A percentile compares a stretch with the other conserved stretches of the same genome.
Evolutionary conservation across 1,140 invertebrate genomes (phyloP).

Genomic region (Drosophila repleta): DNA sequence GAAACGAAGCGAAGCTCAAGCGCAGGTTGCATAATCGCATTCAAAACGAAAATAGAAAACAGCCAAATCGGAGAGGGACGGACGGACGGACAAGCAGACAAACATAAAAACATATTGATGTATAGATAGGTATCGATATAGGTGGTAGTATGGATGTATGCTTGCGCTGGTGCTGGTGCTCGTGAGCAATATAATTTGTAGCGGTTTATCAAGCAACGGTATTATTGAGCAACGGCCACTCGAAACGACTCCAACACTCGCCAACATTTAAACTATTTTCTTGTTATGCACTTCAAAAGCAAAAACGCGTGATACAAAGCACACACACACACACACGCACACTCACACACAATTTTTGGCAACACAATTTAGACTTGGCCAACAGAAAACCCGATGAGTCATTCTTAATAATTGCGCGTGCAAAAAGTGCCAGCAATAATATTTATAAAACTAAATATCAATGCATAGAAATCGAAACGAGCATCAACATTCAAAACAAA

Average conservation of each 20-base stretch:
- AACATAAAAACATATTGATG: constrained; percentile 60
- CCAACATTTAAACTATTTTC: constrained; percentile 75
- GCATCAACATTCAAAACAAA: constrained; percentile 17
- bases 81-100: constrained; percentile 18
- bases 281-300: constrained; percentile 69
- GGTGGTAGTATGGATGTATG: constrained; percentile 19
- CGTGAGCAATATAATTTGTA: constrained; percentile 72
- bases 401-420: constrained; percentile 75
- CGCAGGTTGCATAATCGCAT: constrained; percentile 62
- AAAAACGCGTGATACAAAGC: constrained; percentile 32
- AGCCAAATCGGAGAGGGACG: constrained; percentile 14
- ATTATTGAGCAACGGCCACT: constrained; percentile 76
- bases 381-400: constrained; percentile 72
- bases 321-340: constrained; percentile 8
- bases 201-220: constrained; percentile 78
- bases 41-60: constrained; percentile 75
- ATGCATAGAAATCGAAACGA: constrained; percentile 45
- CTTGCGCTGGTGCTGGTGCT: constrained; percentile 8
- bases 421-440: constrained; percentile 55
- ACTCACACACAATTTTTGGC: constrained; percentile 49
- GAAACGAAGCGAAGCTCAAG: constrained; percentile 47
- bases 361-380: constrained; percentile 50
- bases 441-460: constrained; percentile 66
- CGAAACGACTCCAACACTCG: constrained; percentile 60
- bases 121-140: constrained; percentile 8